phyloP scores from a whole-genome alignment of 2,113 vertebrate species.

The Periophthalmodon schlosseri region DNA sequence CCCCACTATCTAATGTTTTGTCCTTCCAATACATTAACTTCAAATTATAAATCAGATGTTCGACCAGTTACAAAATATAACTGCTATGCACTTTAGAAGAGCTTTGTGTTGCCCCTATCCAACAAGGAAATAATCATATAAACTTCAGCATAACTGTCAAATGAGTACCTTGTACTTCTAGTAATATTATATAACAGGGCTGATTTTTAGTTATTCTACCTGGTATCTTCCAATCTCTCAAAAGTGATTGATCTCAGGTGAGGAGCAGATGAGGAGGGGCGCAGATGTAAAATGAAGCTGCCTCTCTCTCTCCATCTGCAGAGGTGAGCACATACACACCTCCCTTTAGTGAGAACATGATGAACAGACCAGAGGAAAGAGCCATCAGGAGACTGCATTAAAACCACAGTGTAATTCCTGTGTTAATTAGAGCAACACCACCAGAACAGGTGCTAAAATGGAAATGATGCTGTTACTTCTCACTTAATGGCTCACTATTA shows the following conservation, averaged over 20 bases:
- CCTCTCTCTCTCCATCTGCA: neutral
- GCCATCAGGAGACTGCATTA: neutral
- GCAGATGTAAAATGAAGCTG: neutral
- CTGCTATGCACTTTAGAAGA: too few relatives aligned
- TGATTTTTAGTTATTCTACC: too few relatives aligned
- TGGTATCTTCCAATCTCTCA: too few relatives aligned
- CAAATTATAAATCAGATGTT: too few relatives aligned
- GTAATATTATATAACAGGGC: too few relatives aligned
- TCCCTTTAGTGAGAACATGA: neutral
- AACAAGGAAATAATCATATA: too few relatives aligned
- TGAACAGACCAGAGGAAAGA: neutral
- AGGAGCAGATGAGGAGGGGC: conserved; percentile 7
- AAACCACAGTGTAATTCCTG: neutral
- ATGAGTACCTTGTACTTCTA: too few relatives aligned
- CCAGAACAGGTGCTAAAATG: neutral
- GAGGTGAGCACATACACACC: neutral
- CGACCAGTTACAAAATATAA: too few relatives aligned
- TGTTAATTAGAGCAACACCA: neutral
- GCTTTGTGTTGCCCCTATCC: too few relatives aligned
- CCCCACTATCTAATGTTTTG: too few relatives aligned
- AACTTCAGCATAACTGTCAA: too few relatives aligned
- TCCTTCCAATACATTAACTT: too few relatives aligned
- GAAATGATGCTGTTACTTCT: neutral
- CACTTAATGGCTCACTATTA: neutral
- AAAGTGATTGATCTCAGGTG: conserved; percentile 9